These are phyloP conservation scores for Drosophila suzukii DNA, from an alignment of 1,140 invertebrate genomes.

Conservation along the genomic window DNA sequence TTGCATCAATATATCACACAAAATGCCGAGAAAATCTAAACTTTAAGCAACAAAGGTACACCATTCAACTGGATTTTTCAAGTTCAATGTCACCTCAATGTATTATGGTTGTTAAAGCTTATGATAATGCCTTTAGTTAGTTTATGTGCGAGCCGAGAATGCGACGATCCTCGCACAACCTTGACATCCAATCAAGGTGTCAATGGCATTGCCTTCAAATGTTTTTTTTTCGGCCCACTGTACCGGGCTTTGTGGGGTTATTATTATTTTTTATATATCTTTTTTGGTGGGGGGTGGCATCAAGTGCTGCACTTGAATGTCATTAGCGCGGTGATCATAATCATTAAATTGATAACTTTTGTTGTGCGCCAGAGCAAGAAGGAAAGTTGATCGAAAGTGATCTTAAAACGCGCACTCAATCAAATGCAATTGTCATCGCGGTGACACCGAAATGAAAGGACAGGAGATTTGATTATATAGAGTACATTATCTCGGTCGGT, in stretches of 20 bases:
- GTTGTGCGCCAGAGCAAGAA: constrained; percentile 31
- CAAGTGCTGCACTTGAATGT: constrained; percentile 71
- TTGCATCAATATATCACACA: constrained; percentile 24
- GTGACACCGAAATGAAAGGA: neutral
- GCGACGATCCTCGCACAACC: constrained; percentile 57
- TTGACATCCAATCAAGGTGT: constrained; percentile 81
- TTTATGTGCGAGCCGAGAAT: constrained; percentile 38
- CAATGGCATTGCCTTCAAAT: constrained; percentile 58
- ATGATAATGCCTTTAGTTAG: constrained; percentile 56
- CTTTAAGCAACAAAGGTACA: constrained; percentile 30
- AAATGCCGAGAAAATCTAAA: constrained; percentile 24
- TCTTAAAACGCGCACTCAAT: constrained; percentile 43
- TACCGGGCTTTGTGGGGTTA: constrained; percentile 5
- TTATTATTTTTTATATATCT: neutral
- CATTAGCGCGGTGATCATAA: constrained; percentile 78
- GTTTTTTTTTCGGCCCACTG: constrained; percentile 7
- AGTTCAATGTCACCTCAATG: constrained; percentile 75
- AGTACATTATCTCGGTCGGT: constrained; percentile 34
- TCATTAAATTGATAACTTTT: constrained; percentile 78
- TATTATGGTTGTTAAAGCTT: constrained; percentile 42
- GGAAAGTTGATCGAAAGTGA: constrained; percentile 44
- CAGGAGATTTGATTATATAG: constrained; percentile 6
- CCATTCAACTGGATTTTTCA: constrained; percentile 55
- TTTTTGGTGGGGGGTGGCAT: constrained; percentile 1
- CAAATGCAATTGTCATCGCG: constrained; percentile 61